Conservation (phyloP, 1,140 invertebrate species). For the Pentalonia nigronervosa region DNA sequence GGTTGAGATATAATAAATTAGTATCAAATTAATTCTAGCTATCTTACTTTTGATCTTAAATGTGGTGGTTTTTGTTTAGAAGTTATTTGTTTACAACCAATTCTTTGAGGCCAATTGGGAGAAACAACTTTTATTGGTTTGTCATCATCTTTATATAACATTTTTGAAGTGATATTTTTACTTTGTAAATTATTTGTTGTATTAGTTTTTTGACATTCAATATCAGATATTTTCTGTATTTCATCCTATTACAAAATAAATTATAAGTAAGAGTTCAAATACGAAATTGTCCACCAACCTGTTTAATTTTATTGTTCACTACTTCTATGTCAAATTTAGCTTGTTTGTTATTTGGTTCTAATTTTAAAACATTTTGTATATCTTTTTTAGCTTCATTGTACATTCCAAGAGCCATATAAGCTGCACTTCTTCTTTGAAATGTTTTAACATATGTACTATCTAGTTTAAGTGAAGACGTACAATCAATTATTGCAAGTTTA, state of each 20-base stretch:
- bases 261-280: not conserved
- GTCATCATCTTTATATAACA: not conserved
- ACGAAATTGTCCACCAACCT: not conserved
- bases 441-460: slow-evolving; percentile 83
- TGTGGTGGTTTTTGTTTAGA: slow-evolving; percentile 71
- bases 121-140: slow-evolving; percentile 38
- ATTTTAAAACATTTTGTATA: slow-evolving; percentile 70
- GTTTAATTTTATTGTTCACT: slow-evolving; percentile 60
- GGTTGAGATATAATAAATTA: no score
- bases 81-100: slow-evolving; percentile 67
- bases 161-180: not conserved
- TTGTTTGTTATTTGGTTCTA: slow-evolving; percentile 75
- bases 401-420: slow-evolving; percentile 71
- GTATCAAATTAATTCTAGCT: no score
- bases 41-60: slow-evolving; percentile 70
- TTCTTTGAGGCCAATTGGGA: slow-evolving; percentile 61
- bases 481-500: slow-evolving; percentile 77
- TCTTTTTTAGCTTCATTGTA: slow-evolving; percentile 73
- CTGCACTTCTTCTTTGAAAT: slow-evolving; percentile 76
- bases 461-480: slow-evolving; percentile 73
- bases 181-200: not conserved
- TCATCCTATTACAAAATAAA: not conserved
- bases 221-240: not conserved
- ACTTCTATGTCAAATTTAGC: slow-evolving; percentile 58
- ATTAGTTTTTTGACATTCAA: not conserved